Percentiles rank a stretch among this genome's conserved stretches.
phyloP scores from a whole-genome alignment of 2,888 invertebrate species.

The Sminthurinus aureus region DNA sequence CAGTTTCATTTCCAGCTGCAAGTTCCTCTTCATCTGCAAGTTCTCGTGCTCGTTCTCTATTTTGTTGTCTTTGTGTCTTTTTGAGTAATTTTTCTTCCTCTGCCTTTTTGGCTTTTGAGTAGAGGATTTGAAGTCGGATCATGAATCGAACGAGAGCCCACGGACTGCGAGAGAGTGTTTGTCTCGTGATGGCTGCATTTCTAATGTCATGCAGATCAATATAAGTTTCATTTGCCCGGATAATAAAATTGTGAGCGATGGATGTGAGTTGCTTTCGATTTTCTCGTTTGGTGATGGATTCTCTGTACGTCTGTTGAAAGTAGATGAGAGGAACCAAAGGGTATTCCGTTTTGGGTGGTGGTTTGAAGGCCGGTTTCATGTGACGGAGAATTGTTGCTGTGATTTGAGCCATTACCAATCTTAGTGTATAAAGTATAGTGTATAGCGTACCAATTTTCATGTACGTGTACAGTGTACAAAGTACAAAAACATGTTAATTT shows the following conservation, averaged over 20 bases:
- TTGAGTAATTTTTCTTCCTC: too few relatives aligned
- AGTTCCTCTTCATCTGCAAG: too few relatives aligned
- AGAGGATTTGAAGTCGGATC: slow-evolving; percentile 18
- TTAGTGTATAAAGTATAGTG: too few relatives aligned
- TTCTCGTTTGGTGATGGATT: background rate
- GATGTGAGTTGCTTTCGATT: background rate
- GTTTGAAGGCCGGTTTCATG: background rate
- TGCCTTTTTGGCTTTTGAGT: background rate
- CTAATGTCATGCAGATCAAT: slow-evolving; percentile 21
- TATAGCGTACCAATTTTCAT: too few relatives aligned
- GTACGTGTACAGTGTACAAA: too few relatives aligned
- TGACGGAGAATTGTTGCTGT: too few relatives aligned
- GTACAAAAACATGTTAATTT: too few relatives aligned
- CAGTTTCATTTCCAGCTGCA: too few relatives aligned
- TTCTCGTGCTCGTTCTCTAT: too few relatives aligned
- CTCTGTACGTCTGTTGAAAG: slow-evolving; percentile 8
- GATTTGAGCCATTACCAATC: too few relatives aligned
- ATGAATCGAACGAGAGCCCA: slow-evolving; percentile 19
- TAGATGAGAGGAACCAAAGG: slow-evolving; percentile 20
- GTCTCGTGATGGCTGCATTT: slow-evolving; percentile 14
- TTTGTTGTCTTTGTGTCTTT: too few relatives aligned
- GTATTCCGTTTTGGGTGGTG: background rate
- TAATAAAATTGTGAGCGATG: background rate
- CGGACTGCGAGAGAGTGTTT: slow-evolving; percentile 6
- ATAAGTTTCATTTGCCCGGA: slow-evolving; percentile 18